These are phyloP conservation scores for Dolichoris vasculosae DNA, from an alignment of 1,140 invertebrate species.

Conservation along the genomic window DNA sequence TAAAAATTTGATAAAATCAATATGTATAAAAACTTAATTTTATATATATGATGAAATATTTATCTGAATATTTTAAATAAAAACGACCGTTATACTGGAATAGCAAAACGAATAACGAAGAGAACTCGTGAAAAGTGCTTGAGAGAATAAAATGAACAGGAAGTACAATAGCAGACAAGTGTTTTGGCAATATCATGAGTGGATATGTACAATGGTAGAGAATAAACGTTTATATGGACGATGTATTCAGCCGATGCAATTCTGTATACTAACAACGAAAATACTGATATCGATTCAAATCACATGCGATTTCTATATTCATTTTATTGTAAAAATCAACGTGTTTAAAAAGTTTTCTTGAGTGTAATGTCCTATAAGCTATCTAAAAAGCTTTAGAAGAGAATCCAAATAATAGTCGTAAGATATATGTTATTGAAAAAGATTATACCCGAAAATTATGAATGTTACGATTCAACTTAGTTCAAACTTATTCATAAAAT, in stretches of 20 bases:
- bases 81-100: not conserved
- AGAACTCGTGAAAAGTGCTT: conserved; percentile 19
- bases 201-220: not conserved
- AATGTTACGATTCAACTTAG: too few species aligned
- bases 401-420: too few species aligned
- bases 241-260: not conserved
- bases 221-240: not conserved
- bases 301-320: conserved; percentile 8
- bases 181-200: conserved; percentile 39
- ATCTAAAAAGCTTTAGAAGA: too few species aligned
- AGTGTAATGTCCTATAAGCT: too few species aligned
- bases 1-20: too few species aligned
- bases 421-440: too few species aligned
- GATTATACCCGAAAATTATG: too few species aligned
- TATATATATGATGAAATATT: too few species aligned
- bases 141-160: conserved; percentile 12
- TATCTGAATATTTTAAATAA: too few species aligned
- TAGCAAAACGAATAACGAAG: conserved; percentile 5
- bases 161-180: conserved; percentile 11
- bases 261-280: not conserved
- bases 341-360: too few species aligned
- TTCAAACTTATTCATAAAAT: too few species aligned
- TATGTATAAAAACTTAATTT: too few species aligned
- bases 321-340: not conserved
- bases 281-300: conserved; percentile 25